Evolutionary conservation across 1,140 invertebrate species (phyloP).

Genomic region (Hetaerina americana): DNA sequence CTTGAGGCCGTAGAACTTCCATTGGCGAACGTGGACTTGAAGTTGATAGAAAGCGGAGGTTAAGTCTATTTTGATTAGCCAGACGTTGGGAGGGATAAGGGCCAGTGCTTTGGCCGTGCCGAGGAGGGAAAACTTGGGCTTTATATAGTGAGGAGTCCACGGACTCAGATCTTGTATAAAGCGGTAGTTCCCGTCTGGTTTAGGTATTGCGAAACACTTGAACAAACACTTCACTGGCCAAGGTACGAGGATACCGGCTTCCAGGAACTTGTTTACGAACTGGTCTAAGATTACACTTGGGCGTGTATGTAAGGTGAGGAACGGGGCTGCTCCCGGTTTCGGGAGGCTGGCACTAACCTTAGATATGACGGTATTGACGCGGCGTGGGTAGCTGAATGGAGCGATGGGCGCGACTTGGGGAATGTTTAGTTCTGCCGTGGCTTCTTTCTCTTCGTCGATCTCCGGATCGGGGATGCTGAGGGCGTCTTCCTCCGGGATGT

Average conservation of each 20-base stretch:
- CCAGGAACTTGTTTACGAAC: background rate
- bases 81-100: background rate
- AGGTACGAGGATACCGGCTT: background rate
- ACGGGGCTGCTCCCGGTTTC: background rate
- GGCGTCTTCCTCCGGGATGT: too few species aligned
- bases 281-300: background rate
- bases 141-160: background rate
- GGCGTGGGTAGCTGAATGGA: too few species aligned
- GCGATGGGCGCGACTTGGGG: too few species aligned
- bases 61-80: background rate
- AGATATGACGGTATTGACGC: too few species aligned
- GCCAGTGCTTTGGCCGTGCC: background rate
- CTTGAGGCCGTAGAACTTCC: background rate
- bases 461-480: too few species aligned
- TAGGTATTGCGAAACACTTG: background rate
- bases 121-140: background rate
- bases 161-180: background rate
- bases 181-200: background rate
- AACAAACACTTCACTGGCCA: background rate
- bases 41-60: background rate
- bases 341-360: too few species aligned
- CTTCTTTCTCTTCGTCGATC: too few species aligned
- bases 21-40: background rate
- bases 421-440: too few species aligned
- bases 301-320: background rate